Base-by-base conservation (phyloP, 1,140 invertebrate species). In the Drepana arcuata region DNA sequence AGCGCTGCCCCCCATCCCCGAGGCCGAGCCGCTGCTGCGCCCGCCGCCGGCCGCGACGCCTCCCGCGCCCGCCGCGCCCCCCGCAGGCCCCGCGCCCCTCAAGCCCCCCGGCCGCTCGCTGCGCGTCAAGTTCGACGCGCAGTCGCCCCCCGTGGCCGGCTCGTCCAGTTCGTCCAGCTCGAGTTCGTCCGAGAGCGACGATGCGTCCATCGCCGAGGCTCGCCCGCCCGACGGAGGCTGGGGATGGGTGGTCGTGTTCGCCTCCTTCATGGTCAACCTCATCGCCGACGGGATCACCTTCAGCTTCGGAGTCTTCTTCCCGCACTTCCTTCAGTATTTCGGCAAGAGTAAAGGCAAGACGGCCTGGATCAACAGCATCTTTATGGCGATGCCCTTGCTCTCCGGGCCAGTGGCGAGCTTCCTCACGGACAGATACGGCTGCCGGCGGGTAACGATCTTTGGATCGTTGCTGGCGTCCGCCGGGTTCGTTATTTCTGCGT, bases 221-320 rank as follows among this genome's bases (percentile, higher is more conserved):
- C 75, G 87, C 24, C 87, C 91, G 0, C 91, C 91, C 1, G 91
- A 93, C 58, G 91, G 91, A 11, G 91, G 91, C 1, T 92, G 90
- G 89, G 91, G 91, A 11, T 92, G 91, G 91, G 89, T 96, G 37
- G 86, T 95, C 61, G 84, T 96, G 34, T 92, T 90, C 71, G 85
- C 93, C 71, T 92, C 94, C 0, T 96, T 97, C 56, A 87, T 96
- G 78, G 92, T 95, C 31, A 96, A 96, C 69, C 84, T 97, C 13
- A 96, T 97, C 48, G 94, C 95, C 9, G 94, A 96, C 64, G 94
- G 94, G 2, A 90, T 95, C 30, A 94, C 93, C 0, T 93, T 95
- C 72, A 93, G 92, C 34, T 95, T 95, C 62, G 93, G 93, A 15
- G 89, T 95, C 1, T 91, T 95, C 52, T 94, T 88, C 61, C 88